These are phyloP conservation scores for Aradophagus sp. DNA, from an alignment of 1,140 invertebrate species.

Conservation along the genomic window DNA sequence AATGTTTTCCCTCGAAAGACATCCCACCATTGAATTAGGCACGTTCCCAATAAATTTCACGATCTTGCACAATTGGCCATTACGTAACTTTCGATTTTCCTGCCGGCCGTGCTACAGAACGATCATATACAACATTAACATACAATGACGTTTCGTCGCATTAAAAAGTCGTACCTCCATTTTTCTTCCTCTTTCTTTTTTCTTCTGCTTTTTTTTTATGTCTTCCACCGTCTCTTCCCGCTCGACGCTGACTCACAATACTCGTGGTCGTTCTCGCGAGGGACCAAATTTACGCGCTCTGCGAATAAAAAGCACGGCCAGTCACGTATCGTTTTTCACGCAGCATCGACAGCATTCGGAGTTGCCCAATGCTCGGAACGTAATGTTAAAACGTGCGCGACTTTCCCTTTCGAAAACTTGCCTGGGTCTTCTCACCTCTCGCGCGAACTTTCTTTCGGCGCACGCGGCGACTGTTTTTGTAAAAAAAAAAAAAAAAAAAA, in stretches of 20 bases:
- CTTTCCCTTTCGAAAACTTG: conserved; percentile 55
- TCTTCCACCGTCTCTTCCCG: no score
- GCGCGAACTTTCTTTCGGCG: no score
- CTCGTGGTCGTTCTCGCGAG: no score
- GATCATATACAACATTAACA: conserved; percentile 37
- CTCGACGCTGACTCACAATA: no score
- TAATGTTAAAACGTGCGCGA: conserved; percentile 28
- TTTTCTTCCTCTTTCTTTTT: no score
- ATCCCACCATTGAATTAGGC: conserved; percentile 25
- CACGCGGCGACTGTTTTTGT: no score
- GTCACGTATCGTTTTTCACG: conserved; percentile 38
- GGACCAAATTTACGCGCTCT: conserved; percentile 19
- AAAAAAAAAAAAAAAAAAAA: no score
- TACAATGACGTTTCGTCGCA: conserved; percentile 38
- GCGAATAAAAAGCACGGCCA: no score
- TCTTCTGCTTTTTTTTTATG: no score
- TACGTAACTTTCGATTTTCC: conserved; percentile 40
- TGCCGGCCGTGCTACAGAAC: conserved; percentile 24
- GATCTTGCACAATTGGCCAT: conserved; percentile 25
- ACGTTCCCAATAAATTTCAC: conserved; percentile 41
- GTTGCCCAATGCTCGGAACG: conserved; percentile 34
- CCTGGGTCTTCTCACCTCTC: no score
- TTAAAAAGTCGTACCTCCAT: conserved; percentile 11
- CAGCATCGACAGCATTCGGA: conserved; percentile 23
- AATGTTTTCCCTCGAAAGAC: conserved; percentile 28